Conservation (phyloP, 2,113 vertebrate species). For the Perca fluviatilis region DNA sequence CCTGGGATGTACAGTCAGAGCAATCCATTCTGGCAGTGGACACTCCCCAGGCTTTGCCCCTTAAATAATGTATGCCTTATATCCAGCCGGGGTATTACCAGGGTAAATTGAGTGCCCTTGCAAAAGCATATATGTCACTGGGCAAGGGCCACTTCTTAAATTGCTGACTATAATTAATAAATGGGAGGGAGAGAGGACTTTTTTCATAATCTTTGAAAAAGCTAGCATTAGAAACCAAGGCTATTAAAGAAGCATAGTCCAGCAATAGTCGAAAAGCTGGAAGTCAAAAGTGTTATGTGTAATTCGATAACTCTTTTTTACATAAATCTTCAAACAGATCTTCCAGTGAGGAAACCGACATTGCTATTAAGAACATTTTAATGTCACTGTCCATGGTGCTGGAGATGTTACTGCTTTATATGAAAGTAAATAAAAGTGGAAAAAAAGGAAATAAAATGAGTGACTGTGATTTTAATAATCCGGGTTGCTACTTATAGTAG, state of each 20-base stretch:
- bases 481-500: not conserved
- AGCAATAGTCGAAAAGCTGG: not conserved
- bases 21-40: slow-evolving; percentile 47
- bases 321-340: slow-evolving; percentile 5
- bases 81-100: slow-evolving; percentile 53
- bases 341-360: not conserved
- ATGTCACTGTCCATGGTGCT: slow-evolving; percentile 51
- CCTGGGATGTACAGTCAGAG: slow-evolving; percentile 11
- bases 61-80: slow-evolving; percentile 63
- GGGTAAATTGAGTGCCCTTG: slow-evolving; percentile 45
- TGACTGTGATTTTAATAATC: not conserved
- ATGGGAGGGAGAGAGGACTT: slow-evolving; percentile 32
- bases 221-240: not conserved
- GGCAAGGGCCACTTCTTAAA: slow-evolving; percentile 55
- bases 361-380: not conserved
- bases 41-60: slow-evolving; percentile 32
- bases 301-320: not conserved
- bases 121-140: slow-evolving; percentile 59
- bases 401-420: not conserved
- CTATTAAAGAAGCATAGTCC: slow-evolving; percentile 50
- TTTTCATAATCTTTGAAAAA: slow-evolving; percentile 19
- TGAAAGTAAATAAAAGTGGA: not conserved
- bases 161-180: slow-evolving; percentile 54
- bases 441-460: not conserved
- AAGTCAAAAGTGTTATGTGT: not conserved